Evolutionary conservation across 1,140 invertebrate genomes (phyloP).

Genomic region (Orchestia grillus): DNA sequence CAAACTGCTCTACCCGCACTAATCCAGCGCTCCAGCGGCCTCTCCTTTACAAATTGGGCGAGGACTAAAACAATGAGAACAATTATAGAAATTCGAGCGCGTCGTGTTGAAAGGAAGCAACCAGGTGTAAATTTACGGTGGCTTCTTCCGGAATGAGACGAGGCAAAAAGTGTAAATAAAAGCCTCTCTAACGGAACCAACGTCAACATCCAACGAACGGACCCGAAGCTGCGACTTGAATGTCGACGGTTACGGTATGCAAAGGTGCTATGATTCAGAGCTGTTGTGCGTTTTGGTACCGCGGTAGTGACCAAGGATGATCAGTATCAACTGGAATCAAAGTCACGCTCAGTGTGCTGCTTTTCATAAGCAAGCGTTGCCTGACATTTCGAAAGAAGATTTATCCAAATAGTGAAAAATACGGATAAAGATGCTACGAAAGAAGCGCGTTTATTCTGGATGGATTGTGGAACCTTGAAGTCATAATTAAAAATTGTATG

Average conservation of each 20-base stretch:
- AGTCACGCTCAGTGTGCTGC: neutral
- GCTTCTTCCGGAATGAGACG: neutral
- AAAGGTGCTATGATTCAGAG: neutral
- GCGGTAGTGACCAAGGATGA: neutral
- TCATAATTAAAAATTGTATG: neutral
- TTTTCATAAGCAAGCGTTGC: too few species aligned
- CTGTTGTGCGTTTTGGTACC: neutral
- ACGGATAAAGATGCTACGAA: neutral
- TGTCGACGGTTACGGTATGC: neutral
- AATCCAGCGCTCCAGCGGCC: neutral
- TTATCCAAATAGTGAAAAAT: neutral
- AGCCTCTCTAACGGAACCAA: neutral
- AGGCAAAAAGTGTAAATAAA: neutral
- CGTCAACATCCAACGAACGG: neutral
- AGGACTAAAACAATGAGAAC: conserved; percentile 50
- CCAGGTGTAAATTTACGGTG: conserved; percentile 11
- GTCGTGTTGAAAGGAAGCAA: conserved; percentile 13
- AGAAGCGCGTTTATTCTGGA: neutral
- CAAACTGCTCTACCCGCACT: neutral
- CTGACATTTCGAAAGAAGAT: too few species aligned
- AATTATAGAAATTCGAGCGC: conserved; percentile 42
- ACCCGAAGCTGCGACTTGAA: neutral
- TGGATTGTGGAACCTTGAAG: neutral
- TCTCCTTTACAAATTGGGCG: conserved; percentile 41
- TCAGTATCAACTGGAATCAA: neutral